Evolutionary conservation across 2,888 invertebrate species (phyloP), one percentile per base, ranked within the genome.

Genomic region (Meganola albula): DNA sequence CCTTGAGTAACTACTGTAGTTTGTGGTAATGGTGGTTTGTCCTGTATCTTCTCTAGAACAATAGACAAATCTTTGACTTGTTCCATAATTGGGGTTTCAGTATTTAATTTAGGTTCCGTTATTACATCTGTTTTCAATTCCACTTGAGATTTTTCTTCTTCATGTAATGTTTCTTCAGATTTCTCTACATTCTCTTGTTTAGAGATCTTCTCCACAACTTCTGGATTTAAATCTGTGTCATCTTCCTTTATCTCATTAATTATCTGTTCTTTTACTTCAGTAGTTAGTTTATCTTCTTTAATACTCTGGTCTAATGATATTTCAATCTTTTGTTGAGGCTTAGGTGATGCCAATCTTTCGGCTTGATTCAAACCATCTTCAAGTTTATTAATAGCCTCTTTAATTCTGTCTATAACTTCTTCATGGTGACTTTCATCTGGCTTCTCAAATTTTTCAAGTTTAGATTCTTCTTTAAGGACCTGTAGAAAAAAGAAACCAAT

Each of bases 301-400:
- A 31, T 27, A 32, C 45, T 4, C 33, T 16, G 4, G 16, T 16
- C 16, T 16, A 7, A 7, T 20, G 3, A 7, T 20, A n/a, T 20
- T 5, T 5, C 16, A 16, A 16, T 16, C 4, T 40, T 29, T 35
- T 39, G 3, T 30, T 57, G 58, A 1, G 41, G 32, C 34, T 57
- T 65, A 0, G 68, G 63, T 1, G 63, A 58, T 24, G 40, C 37
- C 0, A 46, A 33, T 18, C 55, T 60, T 28, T 61, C 63, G 2
- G 48, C 50, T 31, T 69, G 52, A 32, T 57, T 70, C 12, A 80
- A 50, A 24, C 76, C 74, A 18, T 59, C 75, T 48, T 84, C 83
- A 12, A 84, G 48, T 63, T 83, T 84, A 24, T 59, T 73, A 22
- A 83, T 83, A 0, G 59, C 82, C 53, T 82, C 77, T 53, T 79